These are phyloP conservation scores for Indicator maculatus DNA, from an alignment of 2,113 vertebrate genomes.

Conservation along the genomic window DNA sequence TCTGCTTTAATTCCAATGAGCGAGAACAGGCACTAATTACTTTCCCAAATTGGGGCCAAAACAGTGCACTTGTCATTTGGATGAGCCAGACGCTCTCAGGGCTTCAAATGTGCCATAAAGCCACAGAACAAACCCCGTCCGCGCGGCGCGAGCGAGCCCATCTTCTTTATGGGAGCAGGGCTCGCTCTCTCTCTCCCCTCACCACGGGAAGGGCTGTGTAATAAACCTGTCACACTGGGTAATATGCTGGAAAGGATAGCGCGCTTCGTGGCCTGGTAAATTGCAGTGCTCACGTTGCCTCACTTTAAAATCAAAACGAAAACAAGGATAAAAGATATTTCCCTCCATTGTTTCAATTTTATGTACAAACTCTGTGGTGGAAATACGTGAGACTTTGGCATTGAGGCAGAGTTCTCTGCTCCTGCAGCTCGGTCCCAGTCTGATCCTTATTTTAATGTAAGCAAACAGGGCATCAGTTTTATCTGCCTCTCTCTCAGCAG, in stretches of 20 bases:
- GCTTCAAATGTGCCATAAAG: conserved; percentile 62
- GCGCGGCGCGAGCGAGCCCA: background rate
- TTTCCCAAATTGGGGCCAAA: conserved; percentile 55
- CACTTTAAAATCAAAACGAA: conserved; percentile 67
- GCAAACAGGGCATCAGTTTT: conserved; percentile 58
- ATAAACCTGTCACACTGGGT: conserved; percentile 56
- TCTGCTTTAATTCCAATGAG: conserved; percentile 55
- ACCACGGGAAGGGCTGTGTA: conserved; percentile 18
- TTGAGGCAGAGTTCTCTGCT: background rate
- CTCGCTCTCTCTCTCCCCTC: background rate
- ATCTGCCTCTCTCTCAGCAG: conserved; percentile 28
- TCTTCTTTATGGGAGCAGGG: conserved; percentile 51
- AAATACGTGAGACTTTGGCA: conserved; percentile 4
- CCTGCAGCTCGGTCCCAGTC: conserved; percentile 30
- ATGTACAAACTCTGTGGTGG: conserved; percentile 54
- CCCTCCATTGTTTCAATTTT: conserved; percentile 66
- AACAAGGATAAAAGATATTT: conserved; percentile 67
- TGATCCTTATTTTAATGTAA: conserved; percentile 66
- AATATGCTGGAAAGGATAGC: conserved; percentile 49
- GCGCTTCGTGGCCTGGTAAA: background rate
- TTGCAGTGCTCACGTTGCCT: conserved; percentile 21
- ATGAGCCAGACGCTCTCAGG: conserved; percentile 2
- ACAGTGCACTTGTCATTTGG: conserved; percentile 51
- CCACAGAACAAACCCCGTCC: conserved; percentile 35
- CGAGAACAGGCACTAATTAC: conserved; percentile 59